Evolutionary conservation across 1,140 invertebrate species (phyloP), one percentile per base, ranked within the genome.

Genomic region (Heliconius eleuchia): DNA sequence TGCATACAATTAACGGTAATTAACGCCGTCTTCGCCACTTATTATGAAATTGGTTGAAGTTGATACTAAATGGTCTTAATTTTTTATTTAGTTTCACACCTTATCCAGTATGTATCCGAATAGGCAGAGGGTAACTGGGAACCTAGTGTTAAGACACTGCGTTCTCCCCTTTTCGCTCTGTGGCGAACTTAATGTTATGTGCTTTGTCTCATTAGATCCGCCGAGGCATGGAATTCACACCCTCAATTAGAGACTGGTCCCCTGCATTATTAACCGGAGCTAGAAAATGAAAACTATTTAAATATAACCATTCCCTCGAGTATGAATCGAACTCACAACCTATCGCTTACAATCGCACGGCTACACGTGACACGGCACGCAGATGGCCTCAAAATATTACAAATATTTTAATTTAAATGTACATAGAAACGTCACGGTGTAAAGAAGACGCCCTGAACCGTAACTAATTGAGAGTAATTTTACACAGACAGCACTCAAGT

Each of bases 1-100:
- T 82, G 81, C 76, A 82, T 82, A 82, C 76, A 80, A 82, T 82
- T 82, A 82, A 55, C 16, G 74, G 34, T 42, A 82, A 82, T 82
- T 82, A 82, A 70, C 73, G 16, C 30, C 72, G 66, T 30, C 73
- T 71, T 73, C 52, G 37, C 30, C 16, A 73, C 42, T 77, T 30
- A 66, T 66, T 30, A 23, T 13, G n/a, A 27, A 66, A 66, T 30
- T 66, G 23, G 27, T 66, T 66, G 60, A 23, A 66, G 60, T 30
- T 66, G 27, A n/a, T 30, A 66, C 8, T 13, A 66, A 27, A 60
- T 46, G 42, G 1, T 0, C 6, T 55, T 7, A 6, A 37, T 37
- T 55, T 7, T n/a, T 57, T 57, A n/a, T 57, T 57, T 57, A 57
- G n/a, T 23, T 57, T 57, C 60, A 30, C 60, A 11, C 4, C 16